Conservation (phyloP, 2,797 vertebrate species). For the Hephaestus fuliginosus region DNA sequence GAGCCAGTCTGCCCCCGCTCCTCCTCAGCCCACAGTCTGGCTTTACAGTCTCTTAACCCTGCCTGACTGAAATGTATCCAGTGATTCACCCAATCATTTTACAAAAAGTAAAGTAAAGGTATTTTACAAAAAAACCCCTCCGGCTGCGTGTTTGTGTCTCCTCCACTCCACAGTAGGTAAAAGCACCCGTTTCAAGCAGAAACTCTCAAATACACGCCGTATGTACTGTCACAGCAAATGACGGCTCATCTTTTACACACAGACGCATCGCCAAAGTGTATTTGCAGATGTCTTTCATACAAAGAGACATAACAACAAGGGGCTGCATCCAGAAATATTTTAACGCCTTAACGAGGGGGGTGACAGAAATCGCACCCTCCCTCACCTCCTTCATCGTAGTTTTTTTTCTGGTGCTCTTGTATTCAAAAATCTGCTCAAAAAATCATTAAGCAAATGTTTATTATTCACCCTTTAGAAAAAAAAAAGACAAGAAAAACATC, state of each 20-base stretch:
- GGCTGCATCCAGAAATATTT: conserved; percentile 18
- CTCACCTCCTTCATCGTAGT: conserved; percentile 20
- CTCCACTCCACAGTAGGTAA: conserved; percentile 24
- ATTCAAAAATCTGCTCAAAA: conserved; percentile 56
- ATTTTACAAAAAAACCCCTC: conserved; percentile 30
- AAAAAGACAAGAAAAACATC: conserved; percentile 54
- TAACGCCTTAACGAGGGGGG: conserved; percentile 33
- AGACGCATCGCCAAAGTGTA: neutral
- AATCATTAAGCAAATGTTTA: conserved; percentile 67
- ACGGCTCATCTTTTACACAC: neutral
- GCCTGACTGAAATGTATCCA: conserved; percentile 40
- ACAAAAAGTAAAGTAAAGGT: neutral
- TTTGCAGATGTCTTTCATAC: neutral
- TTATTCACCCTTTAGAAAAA: conserved; percentile 49
- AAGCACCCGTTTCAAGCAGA: conserved; percentile 25
- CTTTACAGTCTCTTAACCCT: conserved; percentile 15
- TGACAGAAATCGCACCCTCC: conserved; percentile 33
- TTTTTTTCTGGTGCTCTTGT: conserved; percentile 28
- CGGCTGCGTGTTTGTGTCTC: conserved; percentile 33
- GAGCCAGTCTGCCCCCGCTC: conserved; percentile 14
- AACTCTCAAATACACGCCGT: conserved; percentile 13
- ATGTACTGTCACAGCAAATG: conserved; percentile 17
- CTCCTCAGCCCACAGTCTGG: conserved; percentile 8
- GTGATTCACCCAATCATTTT: conserved; percentile 37
- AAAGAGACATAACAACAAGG: neutral